A percentile compares a stretch with the other conserved stretches of the same genome.
phyloP scores from a whole-genome alignment of 2,888 invertebrate species.

The Neuroscelio doddi region DNA sequence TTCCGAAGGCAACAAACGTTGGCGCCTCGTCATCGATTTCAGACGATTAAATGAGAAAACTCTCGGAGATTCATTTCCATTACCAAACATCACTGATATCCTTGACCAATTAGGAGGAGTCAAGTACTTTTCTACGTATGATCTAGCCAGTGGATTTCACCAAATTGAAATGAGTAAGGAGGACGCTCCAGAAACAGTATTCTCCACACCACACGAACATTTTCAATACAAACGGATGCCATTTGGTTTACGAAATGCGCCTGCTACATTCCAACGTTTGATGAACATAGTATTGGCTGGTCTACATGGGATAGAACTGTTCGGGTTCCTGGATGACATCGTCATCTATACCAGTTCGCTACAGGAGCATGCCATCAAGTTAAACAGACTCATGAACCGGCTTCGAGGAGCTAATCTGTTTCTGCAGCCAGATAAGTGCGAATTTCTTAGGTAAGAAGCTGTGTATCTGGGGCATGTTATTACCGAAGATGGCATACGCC shows the following conservation, averaged over 20 bases:
- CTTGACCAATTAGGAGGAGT: slow-evolving; percentile 48
- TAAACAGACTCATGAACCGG: slow-evolving; percentile 30
- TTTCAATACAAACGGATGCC: slow-evolving; percentile 51
- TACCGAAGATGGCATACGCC: slow-evolving; percentile 52
- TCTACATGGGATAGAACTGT: slow-evolving; percentile 44
- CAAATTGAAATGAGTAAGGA: slow-evolving; percentile 46
- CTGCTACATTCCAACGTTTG: slow-evolving; percentile 56
- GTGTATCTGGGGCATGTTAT: slow-evolving; percentile 53
- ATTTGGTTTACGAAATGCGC: slow-evolving; percentile 58
- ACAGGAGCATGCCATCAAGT: slow-evolving; percentile 29
- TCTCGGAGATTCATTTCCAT: slow-evolving; percentile 31
- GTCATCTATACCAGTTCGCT: slow-evolving; percentile 36
- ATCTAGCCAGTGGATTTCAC: slow-evolving; percentile 52
- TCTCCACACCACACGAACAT: slow-evolving; percentile 44
- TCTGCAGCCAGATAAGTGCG: slow-evolving; percentile 47
- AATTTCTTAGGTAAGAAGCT: slow-evolving; percentile 52
- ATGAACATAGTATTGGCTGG: slow-evolving; percentile 53
- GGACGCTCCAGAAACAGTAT: slow-evolving; percentile 46
- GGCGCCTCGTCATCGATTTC: slow-evolving; percentile 33
- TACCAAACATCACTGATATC: slow-evolving; percentile 50
- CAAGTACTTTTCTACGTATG: slow-evolving; percentile 48
- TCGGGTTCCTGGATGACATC: slow-evolving; percentile 47
- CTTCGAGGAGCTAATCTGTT: slow-evolving; percentile 38
- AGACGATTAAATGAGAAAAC: slow-evolving; percentile 33
- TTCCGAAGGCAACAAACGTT: slow-evolving; percentile 29